Conservation (phyloP, 1,140 invertebrate species). For the Grapholita molesta region DNA sequence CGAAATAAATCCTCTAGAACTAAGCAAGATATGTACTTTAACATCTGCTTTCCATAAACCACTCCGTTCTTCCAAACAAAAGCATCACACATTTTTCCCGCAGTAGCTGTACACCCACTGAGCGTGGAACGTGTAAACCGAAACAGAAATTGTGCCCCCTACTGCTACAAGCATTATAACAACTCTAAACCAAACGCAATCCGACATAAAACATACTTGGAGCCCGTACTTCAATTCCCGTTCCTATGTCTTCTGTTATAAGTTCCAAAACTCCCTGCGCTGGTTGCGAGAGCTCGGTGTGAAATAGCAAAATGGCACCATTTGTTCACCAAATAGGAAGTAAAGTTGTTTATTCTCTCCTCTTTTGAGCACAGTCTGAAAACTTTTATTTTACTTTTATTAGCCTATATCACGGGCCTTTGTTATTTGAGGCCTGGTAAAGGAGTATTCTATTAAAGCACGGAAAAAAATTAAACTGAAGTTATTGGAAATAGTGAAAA, state of each 20-base stretch:
- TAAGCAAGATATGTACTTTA: too few species aligned
- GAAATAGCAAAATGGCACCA: slow-evolving; percentile 31
- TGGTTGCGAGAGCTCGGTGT: neutral
- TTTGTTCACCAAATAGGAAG: slow-evolving; percentile 55
- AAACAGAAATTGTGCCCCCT: neutral
- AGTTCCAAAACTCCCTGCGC: neutral
- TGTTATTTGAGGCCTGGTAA: neutral
- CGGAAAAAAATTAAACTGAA: slow-evolving; percentile 2
- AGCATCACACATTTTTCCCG: too few species aligned
- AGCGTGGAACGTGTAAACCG: neutral
- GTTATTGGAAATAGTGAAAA: too few species aligned
- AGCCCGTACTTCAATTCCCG: neutral
- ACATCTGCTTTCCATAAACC: too few species aligned
- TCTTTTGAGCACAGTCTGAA: slow-evolving; percentile 31
- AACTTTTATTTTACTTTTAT: slow-evolving; percentile 53
- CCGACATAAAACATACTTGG: neutral
- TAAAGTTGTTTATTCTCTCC: slow-evolving; percentile 50
- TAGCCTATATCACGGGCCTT: slow-evolving; percentile 24
- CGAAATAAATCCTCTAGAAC: too few species aligned
- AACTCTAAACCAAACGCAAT: neutral
- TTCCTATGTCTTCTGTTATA: neutral
- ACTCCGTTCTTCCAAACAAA: too few species aligned
- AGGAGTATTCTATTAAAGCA: neutral
- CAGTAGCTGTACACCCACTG: too few species aligned
- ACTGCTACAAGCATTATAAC: neutral